phyloP scores from a whole-genome alignment of 2,888 invertebrate genomes.

The Sarcophaga subvicina region DNA sequence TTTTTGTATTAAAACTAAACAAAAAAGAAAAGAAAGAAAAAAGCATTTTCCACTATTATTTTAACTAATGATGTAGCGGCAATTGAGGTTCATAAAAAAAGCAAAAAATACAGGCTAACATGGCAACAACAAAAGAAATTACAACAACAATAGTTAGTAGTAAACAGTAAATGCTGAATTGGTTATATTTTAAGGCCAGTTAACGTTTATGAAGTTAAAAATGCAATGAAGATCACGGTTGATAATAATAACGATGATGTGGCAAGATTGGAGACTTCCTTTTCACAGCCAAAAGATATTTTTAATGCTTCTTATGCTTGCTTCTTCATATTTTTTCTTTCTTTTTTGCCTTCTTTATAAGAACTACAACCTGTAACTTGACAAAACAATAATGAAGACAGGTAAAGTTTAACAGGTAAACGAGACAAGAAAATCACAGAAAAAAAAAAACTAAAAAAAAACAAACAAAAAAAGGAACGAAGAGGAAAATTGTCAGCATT shows the following conservation, averaged over 20 bases:
- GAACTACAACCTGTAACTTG: slow-evolving; percentile 40
- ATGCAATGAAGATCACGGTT: slow-evolving; percentile 44
- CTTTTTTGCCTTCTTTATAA: not conserved
- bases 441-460: too few relatives aligned
- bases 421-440: not conserved
- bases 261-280: slow-evolving; percentile 66
- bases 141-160: not conserved
- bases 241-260: slow-evolving; percentile 56
- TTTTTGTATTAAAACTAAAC: slow-evolving; percentile 20
- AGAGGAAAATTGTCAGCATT: slow-evolving; percentile 50
- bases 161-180: slow-evolving; percentile 20
- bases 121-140: too few relatives aligned
- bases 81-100: slow-evolving; percentile 21
- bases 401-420: slow-evolving; percentile 17
- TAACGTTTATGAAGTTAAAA: slow-evolving; percentile 47
- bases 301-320: not conserved
- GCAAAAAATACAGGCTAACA: not conserved
- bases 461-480: not conserved
- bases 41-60: slow-evolving; percentile 48
- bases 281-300: slow-evolving; percentile 13
- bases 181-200: slow-evolving; percentile 42
- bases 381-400: slow-evolving; percentile 59
- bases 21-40: not conserved
- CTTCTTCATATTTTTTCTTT: not conserved
- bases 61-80: slow-evolving; percentile 57